A percentile compares a stretch with the other conserved stretches of the same genome.
Conservation (phyloP, 2,888 invertebrate species). For the Drosophila fungiperda region DNA sequence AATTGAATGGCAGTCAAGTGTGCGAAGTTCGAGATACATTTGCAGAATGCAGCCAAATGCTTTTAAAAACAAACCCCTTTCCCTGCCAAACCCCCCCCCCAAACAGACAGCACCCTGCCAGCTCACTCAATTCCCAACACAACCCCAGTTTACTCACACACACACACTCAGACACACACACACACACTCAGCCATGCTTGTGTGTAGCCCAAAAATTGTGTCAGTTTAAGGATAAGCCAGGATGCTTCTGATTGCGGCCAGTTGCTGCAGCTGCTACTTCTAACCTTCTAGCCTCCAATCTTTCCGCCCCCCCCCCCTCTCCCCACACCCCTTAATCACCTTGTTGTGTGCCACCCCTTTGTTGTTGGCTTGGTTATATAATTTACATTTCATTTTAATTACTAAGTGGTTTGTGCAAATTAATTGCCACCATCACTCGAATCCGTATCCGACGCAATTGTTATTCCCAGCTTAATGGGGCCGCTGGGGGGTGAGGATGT, state of each 20-base stretch:
- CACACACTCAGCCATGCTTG: background rate
- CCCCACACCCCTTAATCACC: background rate
- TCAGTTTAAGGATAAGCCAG: constrained; percentile 52
- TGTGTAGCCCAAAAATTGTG: constrained; percentile 50
- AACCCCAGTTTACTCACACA: constrained; percentile 3
- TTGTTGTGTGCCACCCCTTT: constrained; percentile 1
- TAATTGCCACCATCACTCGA: constrained; percentile 67
- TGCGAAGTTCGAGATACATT: constrained; percentile 82
- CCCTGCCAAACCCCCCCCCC: background rate
- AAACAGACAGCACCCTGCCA: background rate
- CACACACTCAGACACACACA: background rate
- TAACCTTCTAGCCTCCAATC: background rate
- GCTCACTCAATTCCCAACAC: constrained; percentile 1
- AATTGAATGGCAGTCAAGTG: constrained; percentile 83
- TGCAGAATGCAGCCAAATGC: constrained; percentile 72
- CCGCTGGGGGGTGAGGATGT: background rate
- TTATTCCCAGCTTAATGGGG: constrained; percentile 5
- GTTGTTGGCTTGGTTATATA: constrained; percentile 55
- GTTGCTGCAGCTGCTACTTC: constrained; percentile 4
- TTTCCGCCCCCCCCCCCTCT: too few species aligned
- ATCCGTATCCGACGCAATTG: constrained; percentile 20
- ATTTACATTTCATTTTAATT: constrained; percentile 80
- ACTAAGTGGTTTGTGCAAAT: constrained; percentile 76
- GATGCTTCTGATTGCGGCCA: constrained; percentile 15
- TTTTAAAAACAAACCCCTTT: constrained; percentile 67